A percentile compares a stretch with the other conserved stretches of the same genome.
Evolutionary conservation across 2,797 vertebrate genomes (phyloP).

Genomic region (Carcharodon carcharias): DNA sequence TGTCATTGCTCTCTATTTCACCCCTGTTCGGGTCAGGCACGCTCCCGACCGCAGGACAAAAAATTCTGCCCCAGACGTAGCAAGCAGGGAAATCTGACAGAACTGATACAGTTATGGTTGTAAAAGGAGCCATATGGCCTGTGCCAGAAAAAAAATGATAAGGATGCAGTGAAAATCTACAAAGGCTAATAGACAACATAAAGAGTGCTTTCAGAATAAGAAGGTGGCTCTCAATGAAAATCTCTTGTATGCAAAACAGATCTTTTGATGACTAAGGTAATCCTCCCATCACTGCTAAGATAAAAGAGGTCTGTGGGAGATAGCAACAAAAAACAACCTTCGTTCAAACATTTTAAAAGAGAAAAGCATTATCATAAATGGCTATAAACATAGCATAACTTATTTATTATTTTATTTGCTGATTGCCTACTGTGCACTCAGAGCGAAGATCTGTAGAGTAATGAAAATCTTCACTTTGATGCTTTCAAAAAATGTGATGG

Average conservation of each 20-base stretch:
- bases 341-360: background rate
- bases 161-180: background rate
- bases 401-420: background rate
- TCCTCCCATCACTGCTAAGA: background rate
- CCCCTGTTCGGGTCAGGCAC: no score
- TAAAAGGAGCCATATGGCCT: background rate
- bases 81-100: background rate
- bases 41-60: no score
- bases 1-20: no score
- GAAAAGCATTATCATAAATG: background rate
- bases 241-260: background rate
- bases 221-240: background rate
- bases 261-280: conserved; percentile 11
- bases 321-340: background rate
- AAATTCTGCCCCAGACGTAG: background rate
- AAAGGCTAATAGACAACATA: background rate
- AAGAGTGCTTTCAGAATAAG: background rate
- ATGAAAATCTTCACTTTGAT: background rate
- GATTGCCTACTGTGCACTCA: background rate
- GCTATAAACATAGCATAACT: background rate
- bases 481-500: background rate
- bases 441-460: background rate
- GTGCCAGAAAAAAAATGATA: background rate
- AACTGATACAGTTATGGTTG: background rate
- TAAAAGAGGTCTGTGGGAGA: background rate